Evolutionary conservation across 2,797 vertebrate genomes (phyloP).

Genomic region (Cebuella pygmaea): DNA sequence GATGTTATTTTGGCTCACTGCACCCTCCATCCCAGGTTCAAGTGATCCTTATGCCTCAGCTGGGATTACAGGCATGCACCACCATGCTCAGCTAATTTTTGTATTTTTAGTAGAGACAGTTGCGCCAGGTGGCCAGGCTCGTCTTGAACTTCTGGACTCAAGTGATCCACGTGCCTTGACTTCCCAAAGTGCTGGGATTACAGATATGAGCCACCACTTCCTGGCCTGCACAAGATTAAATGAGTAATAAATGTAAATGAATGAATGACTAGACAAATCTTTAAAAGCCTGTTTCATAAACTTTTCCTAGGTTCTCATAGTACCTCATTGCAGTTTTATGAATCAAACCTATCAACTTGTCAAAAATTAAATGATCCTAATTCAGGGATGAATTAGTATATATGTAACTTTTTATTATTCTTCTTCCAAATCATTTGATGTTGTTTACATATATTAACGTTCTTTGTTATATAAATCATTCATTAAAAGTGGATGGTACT

Average conservation of each 20-base stretch:
- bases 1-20: background rate
- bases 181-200: background rate
- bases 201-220: background rate
- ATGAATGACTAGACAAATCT: background rate
- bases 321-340: background rate
- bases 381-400: background rate
- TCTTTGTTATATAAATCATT: background rate
- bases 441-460: background rate
- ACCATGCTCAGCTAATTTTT: background rate
- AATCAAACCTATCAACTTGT: background rate
- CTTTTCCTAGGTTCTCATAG: background rate
- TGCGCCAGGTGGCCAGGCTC: background rate
- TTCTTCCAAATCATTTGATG: background rate
- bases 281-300: background rate
- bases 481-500: background rate
- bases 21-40: background rate
- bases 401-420: conserved; percentile 6
- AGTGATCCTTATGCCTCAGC: background rate
- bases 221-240: background rate
- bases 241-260: background rate
- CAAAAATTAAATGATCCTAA: conserved; percentile 13
- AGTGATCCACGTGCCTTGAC: background rate
- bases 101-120: background rate
- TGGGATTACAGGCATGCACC: background rate
- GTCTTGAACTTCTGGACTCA: background rate